Base-by-base conservation (phyloP, 2,888 invertebrate genomes). In the Agonopterix alstromeriana region DNA sequence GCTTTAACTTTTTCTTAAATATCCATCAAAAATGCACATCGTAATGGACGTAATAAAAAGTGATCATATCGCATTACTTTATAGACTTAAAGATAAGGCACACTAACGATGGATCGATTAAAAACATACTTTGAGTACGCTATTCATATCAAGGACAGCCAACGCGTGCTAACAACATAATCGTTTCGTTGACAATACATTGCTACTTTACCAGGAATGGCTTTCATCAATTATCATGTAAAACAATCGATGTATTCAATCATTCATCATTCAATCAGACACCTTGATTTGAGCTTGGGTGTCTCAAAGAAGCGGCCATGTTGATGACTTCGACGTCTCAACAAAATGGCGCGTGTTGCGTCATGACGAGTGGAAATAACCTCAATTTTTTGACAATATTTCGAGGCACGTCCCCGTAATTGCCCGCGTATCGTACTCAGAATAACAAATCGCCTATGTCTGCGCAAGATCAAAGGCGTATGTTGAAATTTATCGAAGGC, bases 391-490 rank as follows among this genome's bases (percentile, higher is more conserved):
- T 74, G 74, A 77, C 73, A 72, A 77, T 75, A 76, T 74, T 76
- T 68, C 73, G 70, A 66, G 63, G 67, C 87, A 88, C 86, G 87
- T 87, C 70, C 63, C 60, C 59, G 85, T 84, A 87, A 88, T 88
- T 77, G 83, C 70, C 73, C 70, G 70, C 68, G 73, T 59, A 70
- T 56, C 73, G 77, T 71, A 72, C 65, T 65, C 77, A 56, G 87
- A 88, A 88, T 87, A 85, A 77, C 75, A 82, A 86, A 82, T 76
- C 14, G 14, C 2, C 27, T 27, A 27, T 27, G 27, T 67, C 65
- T 67, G 68, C 69, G 65, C 72, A 79, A 86, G 86, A 86, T 88
- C 87, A 88, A 88, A 88, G 85, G 82, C 84, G 80, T 82, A 78
- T 77, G 70, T 83, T 71, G 81, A 78, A 82, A 86, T 85, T 84